Base-by-base conservation (phyloP, 2,797 vertebrate genomes). In the Neoniphon sammara region DNA sequence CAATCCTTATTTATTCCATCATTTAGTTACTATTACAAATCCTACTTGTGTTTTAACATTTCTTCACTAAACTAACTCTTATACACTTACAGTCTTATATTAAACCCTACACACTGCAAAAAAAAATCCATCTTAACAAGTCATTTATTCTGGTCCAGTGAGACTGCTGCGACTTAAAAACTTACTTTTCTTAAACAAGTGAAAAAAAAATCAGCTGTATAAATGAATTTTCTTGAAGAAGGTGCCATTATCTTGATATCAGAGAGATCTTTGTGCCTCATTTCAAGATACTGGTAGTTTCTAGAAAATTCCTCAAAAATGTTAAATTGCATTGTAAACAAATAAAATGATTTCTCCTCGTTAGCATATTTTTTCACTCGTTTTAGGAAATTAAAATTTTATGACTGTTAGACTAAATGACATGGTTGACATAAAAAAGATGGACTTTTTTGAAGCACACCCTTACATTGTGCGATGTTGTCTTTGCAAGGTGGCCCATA, bases 361-460 rank as follows among this genome's bases (percentile, higher is more conserved):
- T 50, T 78, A 53, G 20, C 23, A 31, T 11, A 49, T n/a, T 31
- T 31, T 70, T 73, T 62, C 62, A 64, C 62, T 67, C 65, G 9
- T 66, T 56, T 73, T 30, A 42, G 17, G 55, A 58, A 18, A 30
- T 47, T 9, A 10, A 25, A 23, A 25, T 63, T 56, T 59, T 34
- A 25, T 23, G 23, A 54, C 20, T 30, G 50, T 56, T 18, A 81
- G 64, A 76, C 65, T 25, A 70, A 83, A 81, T 66, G 59, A 78
- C 80, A 79, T 83, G 75, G 82, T 75, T 52, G 70, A 80, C 57
- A 27, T 27, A 67, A 55, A 34, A 72, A 85, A 86, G 47, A 71
- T 91, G 87, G 85, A 88, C 80, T 91, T 91, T 91, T 90, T 90
- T 91, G 89, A 90, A 90, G 85, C 76, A 10, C 52, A 73, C 46